Evolutionary conservation across 1,140 invertebrate species (phyloP), one percentile per base, ranked within the genome.

Genomic region (Coelopa frigida): DNA sequence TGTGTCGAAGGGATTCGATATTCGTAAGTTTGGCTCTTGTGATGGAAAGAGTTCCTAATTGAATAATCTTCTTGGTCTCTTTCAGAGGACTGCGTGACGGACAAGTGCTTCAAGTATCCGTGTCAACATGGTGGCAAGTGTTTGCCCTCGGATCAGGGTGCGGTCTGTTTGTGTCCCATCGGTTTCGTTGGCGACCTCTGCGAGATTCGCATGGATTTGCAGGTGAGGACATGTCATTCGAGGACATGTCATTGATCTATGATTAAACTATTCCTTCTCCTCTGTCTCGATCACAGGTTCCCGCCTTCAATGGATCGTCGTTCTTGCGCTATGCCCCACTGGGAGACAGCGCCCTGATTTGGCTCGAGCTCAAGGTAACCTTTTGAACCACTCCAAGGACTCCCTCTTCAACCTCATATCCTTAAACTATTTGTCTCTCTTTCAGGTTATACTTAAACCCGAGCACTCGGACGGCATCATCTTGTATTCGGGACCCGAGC

Each of bases 41-140:
- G 4, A 38, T 8, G 11, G 12, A 38, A 17, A 15, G 23, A 38
- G 5, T 23, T 8, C 35, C 18, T 33, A 12, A 38, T 12, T 27
- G n/a, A 8, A 17, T 1, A 18, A 12, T 29, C 6, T 22, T 18
- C 46, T 21, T 27, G 46, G 12, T 46, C 41, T 43, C 10, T 78
- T 77, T 44, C 78, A 94, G 90, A 83, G 68, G 89, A 93, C 73
- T 97, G 93, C 66, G 86, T 83, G 24, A 80, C 84, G 17, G 85
- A 88, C 61, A 78, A 85, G 44, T 94, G 89, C 70, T 86, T 83
- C 57, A 80, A 84, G 59, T 82, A 89, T 42, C 78, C 82, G 3
- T 97, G 94, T 70, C 81, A 87, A 49, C 91, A 96, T 72, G 90
- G 91, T 20, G 94, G 93, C 7, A 88, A 89, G 55, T 97, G 94